These are phyloP conservation scores for Hemaris fuciformis DNA, from an alignment of 2,888 invertebrate genomes.

Conservation along the genomic window DNA sequence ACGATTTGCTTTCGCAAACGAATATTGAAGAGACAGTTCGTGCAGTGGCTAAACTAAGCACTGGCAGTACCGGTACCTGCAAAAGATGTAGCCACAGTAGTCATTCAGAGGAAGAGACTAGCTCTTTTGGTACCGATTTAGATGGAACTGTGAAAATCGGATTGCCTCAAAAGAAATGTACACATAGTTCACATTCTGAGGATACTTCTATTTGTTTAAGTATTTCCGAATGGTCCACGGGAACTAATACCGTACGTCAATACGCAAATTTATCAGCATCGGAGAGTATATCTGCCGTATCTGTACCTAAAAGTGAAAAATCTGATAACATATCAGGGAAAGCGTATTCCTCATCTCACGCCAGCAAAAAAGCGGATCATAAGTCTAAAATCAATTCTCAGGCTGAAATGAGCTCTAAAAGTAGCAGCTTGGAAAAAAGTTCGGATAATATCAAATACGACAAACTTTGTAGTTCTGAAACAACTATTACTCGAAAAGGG, in stretches of 20 bases:
- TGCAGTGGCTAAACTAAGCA: conserved; percentile 72
- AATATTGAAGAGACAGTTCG: conserved; percentile 82
- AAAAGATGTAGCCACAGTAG: conserved; percentile 86
- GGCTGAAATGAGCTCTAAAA: conserved; percentile 80
- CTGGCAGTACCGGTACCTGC: conserved; percentile 77
- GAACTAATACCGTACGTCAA: conserved; percentile 91
- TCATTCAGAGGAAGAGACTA: conserved; percentile 88
- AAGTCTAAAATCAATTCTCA: conserved; percentile 66
- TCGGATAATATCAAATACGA: conserved; percentile 81
- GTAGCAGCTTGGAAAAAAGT: conserved; percentile 81
- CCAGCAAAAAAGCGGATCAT: conserved; percentile 77
- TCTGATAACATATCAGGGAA: conserved; percentile 79
- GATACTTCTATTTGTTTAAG: conserved; percentile 93
- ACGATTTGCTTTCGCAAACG: conserved; percentile 82
- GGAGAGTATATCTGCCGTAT: conserved; percentile 83
- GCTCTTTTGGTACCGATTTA: conserved; percentile 88
- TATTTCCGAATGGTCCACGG: conserved; percentile 94
- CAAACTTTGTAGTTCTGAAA: conserved; percentile 83
- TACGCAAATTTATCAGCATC: conserved; percentile 88
- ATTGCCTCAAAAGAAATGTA: conserved; percentile 89
- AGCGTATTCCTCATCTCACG: conserved; percentile 82
- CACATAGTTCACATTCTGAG: conserved; percentile 91
- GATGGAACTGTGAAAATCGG: conserved; percentile 92
- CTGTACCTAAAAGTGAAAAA: conserved; percentile 83
- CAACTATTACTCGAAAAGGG: conserved; percentile 73